Base-by-base conservation (phyloP, 1,140 invertebrate species). In the Macrobrachium rosenbergii region DNA sequence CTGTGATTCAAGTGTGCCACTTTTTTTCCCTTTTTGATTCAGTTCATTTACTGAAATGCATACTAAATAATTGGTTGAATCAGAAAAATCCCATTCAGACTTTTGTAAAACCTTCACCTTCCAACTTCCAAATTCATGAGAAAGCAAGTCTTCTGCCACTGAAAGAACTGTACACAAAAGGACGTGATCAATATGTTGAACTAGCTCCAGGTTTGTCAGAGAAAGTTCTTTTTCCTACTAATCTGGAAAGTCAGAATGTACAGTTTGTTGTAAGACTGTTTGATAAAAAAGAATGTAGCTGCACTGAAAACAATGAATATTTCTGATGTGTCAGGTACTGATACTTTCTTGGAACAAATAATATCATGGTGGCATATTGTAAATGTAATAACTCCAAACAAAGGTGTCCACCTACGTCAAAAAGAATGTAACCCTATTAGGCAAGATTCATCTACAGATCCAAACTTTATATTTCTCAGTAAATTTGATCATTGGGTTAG, bases 381-480 rank as follows among this genome's bases (percentile, higher is more conserved):
- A 11, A 80, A 80, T 80, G 78, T 62, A 6, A 80, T 60, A 62
- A n/a, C 10, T 43, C 11, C 17, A 21, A n/a, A 17, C 12, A 21
- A n/a, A n/a, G n/a, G 62, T 21, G 59, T 7, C 59, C 16, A 60
- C 28, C 59, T 62, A 11, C 78, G 6, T 37, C 59, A 12, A 62
- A 16, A 80, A 2, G 58, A 80, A 23, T 80, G 52, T 62, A 62
- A 80, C 23, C 78, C 78, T n/a, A 45, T 80, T 62, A n/a, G 3
- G 59, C 12, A 80, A 80, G 78, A 80, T 45, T 80, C 78, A n/a
- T 80, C 59, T 80, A 60, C 8, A 37, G 78, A 80, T 80, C 23
- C 78, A 14, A 80, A 80, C 62, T 80, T 80, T 2, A 19, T 14
- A 80, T 5, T 80, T 80, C 11, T 80, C 3, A 45, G n/a, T 59